Evolutionary conservation across 2,113 vertebrate species (phyloP).

Genomic region (Hemibagrus wyckioides): DNA sequence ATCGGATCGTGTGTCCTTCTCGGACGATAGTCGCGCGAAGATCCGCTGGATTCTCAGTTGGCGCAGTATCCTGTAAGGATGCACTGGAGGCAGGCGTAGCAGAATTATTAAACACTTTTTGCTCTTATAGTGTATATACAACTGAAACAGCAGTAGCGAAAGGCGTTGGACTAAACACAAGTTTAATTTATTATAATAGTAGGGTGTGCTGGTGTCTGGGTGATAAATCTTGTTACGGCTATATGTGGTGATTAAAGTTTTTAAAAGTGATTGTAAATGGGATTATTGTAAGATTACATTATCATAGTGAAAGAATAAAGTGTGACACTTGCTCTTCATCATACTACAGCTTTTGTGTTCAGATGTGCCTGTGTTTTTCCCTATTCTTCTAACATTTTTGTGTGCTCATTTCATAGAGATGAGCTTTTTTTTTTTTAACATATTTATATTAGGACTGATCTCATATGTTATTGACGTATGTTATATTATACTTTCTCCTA

Average conservation of each 20-base stretch:
- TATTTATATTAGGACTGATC: neutral
- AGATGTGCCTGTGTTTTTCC: neutral
- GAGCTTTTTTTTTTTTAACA: neutral
- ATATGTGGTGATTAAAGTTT: neutral
- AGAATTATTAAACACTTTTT: neutral
- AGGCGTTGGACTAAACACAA: neutral
- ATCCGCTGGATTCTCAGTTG: no score
- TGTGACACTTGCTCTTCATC: neutral
- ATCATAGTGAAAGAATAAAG: neutral
- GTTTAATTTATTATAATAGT: neutral
- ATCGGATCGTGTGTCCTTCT: no score
- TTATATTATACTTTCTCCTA: neutral
- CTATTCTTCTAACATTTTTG: neutral
- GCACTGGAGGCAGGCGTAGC: no score
- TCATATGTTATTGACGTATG: neutral
- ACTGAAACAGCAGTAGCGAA: neutral
- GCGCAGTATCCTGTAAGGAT: no score
- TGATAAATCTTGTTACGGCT: neutral
- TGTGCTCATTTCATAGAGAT: neutral
- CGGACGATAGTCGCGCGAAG: no score
- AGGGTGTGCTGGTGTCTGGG: neutral
- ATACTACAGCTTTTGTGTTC: neutral
- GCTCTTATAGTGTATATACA: neutral
- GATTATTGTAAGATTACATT: neutral
- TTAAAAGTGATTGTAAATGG: neutral